These are phyloP conservation scores for Heliornis fulica DNA, from an alignment of 2,113 vertebrate species.

Conservation along the genomic window DNA sequence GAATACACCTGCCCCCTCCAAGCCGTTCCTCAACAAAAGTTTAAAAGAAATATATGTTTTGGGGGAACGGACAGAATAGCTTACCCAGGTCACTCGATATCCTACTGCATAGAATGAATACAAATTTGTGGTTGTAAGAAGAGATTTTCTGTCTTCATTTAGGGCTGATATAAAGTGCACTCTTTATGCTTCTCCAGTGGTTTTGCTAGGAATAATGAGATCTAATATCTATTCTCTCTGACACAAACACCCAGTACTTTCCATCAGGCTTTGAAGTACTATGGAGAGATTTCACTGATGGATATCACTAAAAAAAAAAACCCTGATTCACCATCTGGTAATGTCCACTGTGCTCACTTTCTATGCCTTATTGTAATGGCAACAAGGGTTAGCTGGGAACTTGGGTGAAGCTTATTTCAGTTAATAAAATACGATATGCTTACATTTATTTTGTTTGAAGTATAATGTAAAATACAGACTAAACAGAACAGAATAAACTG, in stretches of 20 bases:
- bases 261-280: background rate
- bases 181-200: background rate
- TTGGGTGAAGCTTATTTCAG: background rate
- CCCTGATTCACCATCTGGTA: background rate
- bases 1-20: background rate
- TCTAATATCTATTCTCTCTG: background rate
- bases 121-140: background rate
- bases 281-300: constrained; percentile 17
- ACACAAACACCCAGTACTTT: background rate
- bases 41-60: background rate
- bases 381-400: background rate
- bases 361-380: background rate
- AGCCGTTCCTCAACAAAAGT: background rate
- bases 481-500: background rate
- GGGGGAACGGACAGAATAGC: background rate
- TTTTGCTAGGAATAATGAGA: background rate
- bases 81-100: background rate
- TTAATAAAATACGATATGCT: background rate
- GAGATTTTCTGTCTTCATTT: background rate
- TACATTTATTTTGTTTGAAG: background rate
- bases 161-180: background rate
- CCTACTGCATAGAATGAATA: background rate
- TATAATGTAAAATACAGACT: background rate
- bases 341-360: background rate
- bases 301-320: background rate